A percentile compares a stretch with the other conserved stretches of the same genome.
These are phyloP conservation scores for Esperia sulphurella DNA, from an alignment of 2,888 invertebrate species.

Conservation along the genomic window DNA sequence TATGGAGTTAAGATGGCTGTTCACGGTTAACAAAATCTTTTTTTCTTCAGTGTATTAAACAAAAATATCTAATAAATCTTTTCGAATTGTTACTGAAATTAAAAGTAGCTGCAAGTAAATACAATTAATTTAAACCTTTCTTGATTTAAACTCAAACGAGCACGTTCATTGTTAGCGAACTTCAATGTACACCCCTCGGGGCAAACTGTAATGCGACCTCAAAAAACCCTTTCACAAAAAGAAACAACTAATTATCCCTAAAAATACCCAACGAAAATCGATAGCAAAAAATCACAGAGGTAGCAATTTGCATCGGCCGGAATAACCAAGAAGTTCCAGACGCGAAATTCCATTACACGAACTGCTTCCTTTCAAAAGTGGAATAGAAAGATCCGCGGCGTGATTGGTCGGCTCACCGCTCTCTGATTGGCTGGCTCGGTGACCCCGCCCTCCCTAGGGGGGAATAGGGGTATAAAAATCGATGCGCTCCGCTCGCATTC, in stretches of 20 bases:
- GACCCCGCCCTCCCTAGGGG: slow-evolving; percentile 69
- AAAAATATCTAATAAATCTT: too few species aligned
- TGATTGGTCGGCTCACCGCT: slow-evolving; percentile 73
- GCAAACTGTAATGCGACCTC: slow-evolving; percentile 3
- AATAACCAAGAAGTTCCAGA: slow-evolving; percentile 61
- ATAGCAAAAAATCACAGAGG: slow-evolving; percentile 32
- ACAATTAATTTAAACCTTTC: too few species aligned
- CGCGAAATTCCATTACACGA: slow-evolving; percentile 74
- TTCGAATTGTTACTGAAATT: too few species aligned
- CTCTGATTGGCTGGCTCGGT: slow-evolving; percentile 63
- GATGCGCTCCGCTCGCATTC: slow-evolving; percentile 52
- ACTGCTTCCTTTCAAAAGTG: slow-evolving; percentile 49
- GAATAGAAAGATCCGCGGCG: slow-evolving; percentile 55
- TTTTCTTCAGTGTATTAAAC: too few species aligned
- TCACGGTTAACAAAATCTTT: too few species aligned
- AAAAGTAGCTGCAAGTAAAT: too few species aligned
- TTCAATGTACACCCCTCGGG: not conserved
- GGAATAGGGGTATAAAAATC: slow-evolving; percentile 66
- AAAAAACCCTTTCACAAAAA: slow-evolving; percentile 14
- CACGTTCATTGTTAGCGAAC: slow-evolving; percentile 1
- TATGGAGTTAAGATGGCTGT: too few species aligned
- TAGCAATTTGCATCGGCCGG: slow-evolving; percentile 57
- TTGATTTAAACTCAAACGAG: not conserved
- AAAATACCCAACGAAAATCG: slow-evolving; percentile 33
- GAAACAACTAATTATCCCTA: slow-evolving; percentile 22